Base-by-base conservation (phyloP, 1,140 invertebrate genomes). In the Atta colombica region DNA sequence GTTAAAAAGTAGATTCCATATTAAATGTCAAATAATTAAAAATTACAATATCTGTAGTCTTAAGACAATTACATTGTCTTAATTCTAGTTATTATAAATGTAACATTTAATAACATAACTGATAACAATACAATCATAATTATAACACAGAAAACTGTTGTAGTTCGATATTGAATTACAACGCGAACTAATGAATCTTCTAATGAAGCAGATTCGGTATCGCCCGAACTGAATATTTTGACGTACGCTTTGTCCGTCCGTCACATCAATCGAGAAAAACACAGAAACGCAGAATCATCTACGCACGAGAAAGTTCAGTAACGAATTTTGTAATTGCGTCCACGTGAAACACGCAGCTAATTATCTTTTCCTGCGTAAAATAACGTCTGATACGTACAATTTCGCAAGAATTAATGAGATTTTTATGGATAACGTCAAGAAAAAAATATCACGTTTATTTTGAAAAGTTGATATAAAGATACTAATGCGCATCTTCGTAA, bases 321-420 rank as follows among this genome's bases (percentile, higher is more conserved):
- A 74, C 69, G 28, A 84, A 84, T 84, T 77, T 77, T 84, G 60
- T 84, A 77, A 75, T 63, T 61, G 10, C 77, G n/a, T 18, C 49
- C 25, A 8, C n/a, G 10, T 21, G 21, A 78, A 49, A 69, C 16
- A 80, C 45, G 28, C 39, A 10, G 12, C 12, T n/a, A 74, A 82
- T 72, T 74, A 77, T 82, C 14, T 45, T 75, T 75, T 35, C 75
- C 53, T 31, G 35, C 10, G 21, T 6, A 18, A 58, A 12, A 60
- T 75, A 61, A 49, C 25, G n/a, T 31, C 12, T 12, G 35, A 5
- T 35, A 55, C 21, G 7, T n/a, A 72, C 31, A 77, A 77, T 84
- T 77, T 39, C 71, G 39, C 60, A 31, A 39, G 12, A 65, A 77
- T 85, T 66, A 65, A 77, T 85, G n/a, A 77, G 14, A 85, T 65